Evolutionary conservation across 2,888 invertebrate genomes (phyloP).

Genomic region (Idaea biselata): DNA sequence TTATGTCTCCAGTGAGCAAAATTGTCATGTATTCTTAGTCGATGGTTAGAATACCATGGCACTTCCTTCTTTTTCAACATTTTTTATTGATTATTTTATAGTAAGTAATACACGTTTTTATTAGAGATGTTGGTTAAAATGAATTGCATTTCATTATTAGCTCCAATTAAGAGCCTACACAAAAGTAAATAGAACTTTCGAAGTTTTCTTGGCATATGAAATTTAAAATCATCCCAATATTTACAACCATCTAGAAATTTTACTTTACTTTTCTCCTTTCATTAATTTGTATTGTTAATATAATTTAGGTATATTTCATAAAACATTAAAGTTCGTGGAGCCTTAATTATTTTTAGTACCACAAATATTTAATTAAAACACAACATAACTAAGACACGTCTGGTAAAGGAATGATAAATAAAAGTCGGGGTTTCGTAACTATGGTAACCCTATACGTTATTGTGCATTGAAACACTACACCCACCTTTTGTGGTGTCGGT

Average conservation of each 20-base stretch:
- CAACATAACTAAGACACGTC: conserved; percentile 34
- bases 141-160: too few species aligned
- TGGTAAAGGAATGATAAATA: conserved; percentile 47
- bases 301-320: not conserved
- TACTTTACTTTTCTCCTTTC: not conserved
- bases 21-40: conserved; percentile 64
- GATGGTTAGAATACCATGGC: conserved; percentile 69
- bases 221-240: too few species aligned
- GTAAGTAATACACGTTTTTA: conserved; percentile 11
- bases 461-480: conserved; percentile 46
- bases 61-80: conserved; percentile 75
- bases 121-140: too few species aligned
- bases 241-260: too few species aligned
- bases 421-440: conserved; percentile 47
- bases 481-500: conserved; percentile 42
- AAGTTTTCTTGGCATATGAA: too few species aligned
- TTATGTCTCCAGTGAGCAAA: conserved; percentile 58
- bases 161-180: too few species aligned
- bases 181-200: too few species aligned
- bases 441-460: conserved; percentile 15
- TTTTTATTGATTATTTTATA: conserved; percentile 27
- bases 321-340: not conserved
- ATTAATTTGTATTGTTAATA: not conserved
- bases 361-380: conserved; percentile 28
- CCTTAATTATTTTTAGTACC: conserved; percentile 28